Evolutionary conservation across 2,113 vertebrate genomes (phyloP).

Genomic region (Lates calcarifer): DNA sequence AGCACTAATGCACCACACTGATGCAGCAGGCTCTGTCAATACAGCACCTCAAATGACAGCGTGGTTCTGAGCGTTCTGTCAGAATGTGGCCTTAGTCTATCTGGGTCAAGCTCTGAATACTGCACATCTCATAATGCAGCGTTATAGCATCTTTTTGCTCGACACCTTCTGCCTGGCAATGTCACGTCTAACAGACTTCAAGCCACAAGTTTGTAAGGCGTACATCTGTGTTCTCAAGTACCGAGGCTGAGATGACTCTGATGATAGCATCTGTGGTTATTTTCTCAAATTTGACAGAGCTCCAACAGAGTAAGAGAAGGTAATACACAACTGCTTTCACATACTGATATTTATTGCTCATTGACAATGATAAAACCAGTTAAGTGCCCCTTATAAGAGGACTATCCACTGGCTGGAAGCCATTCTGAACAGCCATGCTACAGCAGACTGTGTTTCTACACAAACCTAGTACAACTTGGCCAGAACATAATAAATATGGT

Average conservation of each 20-base stretch:
- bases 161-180: not conserved
- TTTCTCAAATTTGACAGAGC: not conserved
- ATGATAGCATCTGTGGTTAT: not conserved
- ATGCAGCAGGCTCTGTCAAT: too few relatives aligned
- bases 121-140: too few relatives aligned
- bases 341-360: not conserved
- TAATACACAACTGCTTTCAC: not conserved
- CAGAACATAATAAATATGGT: conserved; percentile 11
- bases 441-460: not conserved
- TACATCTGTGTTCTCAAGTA: too few relatives aligned
- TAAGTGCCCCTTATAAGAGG: not conserved
- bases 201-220: too few relatives aligned
- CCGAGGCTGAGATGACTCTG: too few relatives aligned
- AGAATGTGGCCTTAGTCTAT: not conserved
- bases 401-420: too few relatives aligned
- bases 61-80: too few relatives aligned
- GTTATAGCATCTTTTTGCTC: not conserved
- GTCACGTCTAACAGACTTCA: too few relatives aligned
- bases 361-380: not conserved
- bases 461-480: not conserved
- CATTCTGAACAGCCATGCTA: not conserved
- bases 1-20: too few relatives aligned
- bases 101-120: not conserved
- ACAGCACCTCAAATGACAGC: too few relatives aligned
- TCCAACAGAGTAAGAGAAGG: not conserved